Conservation (phyloP, 2,113 vertebrate species). For the Colinus virginianus region DNA sequence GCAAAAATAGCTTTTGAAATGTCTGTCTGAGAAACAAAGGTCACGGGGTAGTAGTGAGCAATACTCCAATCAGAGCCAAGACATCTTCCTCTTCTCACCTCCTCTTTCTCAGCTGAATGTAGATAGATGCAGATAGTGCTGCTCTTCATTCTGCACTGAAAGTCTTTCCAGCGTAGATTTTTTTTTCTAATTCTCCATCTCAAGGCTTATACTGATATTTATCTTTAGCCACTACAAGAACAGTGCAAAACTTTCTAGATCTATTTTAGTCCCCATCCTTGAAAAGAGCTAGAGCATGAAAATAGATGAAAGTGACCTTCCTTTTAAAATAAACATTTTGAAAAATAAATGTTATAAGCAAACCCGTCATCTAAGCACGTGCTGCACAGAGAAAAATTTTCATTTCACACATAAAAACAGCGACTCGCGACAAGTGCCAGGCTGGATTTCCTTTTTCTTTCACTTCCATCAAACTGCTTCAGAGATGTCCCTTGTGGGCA, state of each 20-base stretch:
- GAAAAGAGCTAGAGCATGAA: neutral
- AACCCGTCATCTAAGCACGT: neutral
- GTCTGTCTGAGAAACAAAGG: neutral
- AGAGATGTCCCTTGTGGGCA: rapidly evolving
- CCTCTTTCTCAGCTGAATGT: neutral
- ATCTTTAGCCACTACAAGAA: neutral
- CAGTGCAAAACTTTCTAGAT: neutral
- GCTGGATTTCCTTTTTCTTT: neutral
- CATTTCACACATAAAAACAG: neutral
- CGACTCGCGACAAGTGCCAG: neutral
- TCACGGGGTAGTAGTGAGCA: neutral
- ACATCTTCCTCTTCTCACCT: neutral
- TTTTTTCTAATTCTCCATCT: neutral
- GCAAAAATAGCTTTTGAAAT: neutral
- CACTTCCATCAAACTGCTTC: neutral
- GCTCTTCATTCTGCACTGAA: neutral
- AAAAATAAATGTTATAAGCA: neutral
- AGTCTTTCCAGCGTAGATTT: neutral
- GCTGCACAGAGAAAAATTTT: neutral
- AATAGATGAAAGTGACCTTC: neutral
- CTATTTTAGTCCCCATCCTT: neutral
- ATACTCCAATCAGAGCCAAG: neutral
- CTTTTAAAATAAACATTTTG: neutral
- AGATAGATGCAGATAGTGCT: neutral
- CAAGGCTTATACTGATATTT: neutral